Evolutionary conservation across 2,113 vertebrate species (phyloP).

Genomic region (Aptenodytes patagonicus): DNA sequence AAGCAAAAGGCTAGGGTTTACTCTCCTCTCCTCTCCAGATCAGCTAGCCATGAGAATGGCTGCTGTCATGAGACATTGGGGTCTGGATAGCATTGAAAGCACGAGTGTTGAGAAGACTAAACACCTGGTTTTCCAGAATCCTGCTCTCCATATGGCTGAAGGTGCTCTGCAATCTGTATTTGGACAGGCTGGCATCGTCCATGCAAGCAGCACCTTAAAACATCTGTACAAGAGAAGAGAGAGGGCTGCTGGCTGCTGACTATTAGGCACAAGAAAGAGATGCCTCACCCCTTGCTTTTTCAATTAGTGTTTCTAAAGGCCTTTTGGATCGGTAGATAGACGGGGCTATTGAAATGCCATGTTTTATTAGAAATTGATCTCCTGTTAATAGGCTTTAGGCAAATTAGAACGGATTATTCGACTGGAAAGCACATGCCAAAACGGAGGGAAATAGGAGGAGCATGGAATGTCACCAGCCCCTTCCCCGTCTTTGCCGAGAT

Average conservation of each 20-base stretch:
- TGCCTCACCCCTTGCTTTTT: background rate
- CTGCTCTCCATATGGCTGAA: background rate
- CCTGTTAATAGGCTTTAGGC: slow-evolving; percentile 51
- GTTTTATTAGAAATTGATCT: slow-evolving; percentile 58
- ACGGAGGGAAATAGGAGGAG: background rate
- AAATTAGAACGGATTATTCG: slow-evolving; percentile 44
- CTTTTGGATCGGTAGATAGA: background rate
- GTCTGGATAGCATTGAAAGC: background rate
- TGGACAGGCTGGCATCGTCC: background rate
- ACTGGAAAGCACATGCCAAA: background rate
- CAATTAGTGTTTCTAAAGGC: background rate
- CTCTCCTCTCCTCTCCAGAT: background rate
- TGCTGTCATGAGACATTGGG: background rate
- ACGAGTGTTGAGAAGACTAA: background rate
- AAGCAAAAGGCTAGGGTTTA: background rate
- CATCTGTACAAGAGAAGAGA: background rate
- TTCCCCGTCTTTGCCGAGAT: background rate
- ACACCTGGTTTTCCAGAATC: background rate
- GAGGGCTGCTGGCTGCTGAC: background rate
- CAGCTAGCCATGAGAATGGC: background rate
- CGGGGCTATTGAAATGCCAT: background rate
- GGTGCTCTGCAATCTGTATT: background rate
- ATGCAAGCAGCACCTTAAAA: background rate
- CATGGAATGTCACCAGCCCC: background rate
- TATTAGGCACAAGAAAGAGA: background rate